phyloP scores from a whole-genome alignment of 2,888 invertebrate genomes.

The Choreutis nemorana region DNA sequence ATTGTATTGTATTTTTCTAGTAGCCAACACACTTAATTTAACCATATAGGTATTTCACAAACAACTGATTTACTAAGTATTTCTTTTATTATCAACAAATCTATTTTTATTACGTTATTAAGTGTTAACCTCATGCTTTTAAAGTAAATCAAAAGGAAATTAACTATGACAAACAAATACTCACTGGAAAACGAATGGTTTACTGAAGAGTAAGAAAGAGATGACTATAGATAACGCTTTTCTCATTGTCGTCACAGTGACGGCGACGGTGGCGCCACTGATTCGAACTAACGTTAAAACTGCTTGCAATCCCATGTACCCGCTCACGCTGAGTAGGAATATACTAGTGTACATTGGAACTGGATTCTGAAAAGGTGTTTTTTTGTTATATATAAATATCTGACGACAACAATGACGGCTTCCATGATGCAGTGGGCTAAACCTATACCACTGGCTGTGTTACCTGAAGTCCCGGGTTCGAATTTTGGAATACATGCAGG shows the following conservation, averaged over 20 bases:
- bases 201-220: constrained; percentile 92
- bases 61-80: no score
- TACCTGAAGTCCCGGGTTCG: no score
- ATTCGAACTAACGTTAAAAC: constrained; percentile 89
- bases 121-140: neutral
- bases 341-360: constrained; percentile 84
- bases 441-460: no score
- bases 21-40: no score
- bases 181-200: constrained; percentile 93
- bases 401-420: no score
- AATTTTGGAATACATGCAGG: no score
- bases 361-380: constrained; percentile 66
- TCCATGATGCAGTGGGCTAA: no score
- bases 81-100: no score
- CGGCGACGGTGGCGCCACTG: constrained; percentile 91
- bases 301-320: constrained; percentile 93
- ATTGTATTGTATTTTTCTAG: no score
- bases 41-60: no score
- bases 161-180: constrained; percentile 27
- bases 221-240: constrained; percentile 93
- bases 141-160: neutral
- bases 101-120: no score
- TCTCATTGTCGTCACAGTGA: constrained; percentile 89
- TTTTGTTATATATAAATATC: neutral
- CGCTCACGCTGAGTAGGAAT: constrained; percentile 84